These are phyloP conservation scores for Argyra leucocephala DNA, from an alignment of 2,888 invertebrate genomes.

Conservation along the genomic window DNA sequence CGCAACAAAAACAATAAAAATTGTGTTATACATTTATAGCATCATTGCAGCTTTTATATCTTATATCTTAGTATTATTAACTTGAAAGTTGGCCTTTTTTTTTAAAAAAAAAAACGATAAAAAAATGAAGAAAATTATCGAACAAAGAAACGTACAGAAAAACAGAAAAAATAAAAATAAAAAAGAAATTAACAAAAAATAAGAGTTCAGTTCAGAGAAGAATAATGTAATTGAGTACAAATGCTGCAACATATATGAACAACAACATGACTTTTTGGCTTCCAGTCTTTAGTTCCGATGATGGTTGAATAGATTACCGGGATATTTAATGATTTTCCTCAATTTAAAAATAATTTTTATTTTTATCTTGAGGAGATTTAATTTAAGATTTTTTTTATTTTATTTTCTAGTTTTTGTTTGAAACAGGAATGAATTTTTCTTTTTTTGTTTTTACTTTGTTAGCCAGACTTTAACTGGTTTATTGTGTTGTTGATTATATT, in stretches of 20 bases:
- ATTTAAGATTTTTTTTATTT: background rate
- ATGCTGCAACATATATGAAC: too few species aligned
- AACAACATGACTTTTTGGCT: conserved; percentile 12
- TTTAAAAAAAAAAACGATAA: too few species aligned
- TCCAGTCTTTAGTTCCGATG: conserved; percentile 9
- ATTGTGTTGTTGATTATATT: background rate
- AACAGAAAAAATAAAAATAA: too few species aligned
- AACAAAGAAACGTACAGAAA: too few species aligned
- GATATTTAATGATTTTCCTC: background rate
- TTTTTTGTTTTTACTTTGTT: background rate
- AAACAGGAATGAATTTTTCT: background rate
- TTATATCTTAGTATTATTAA: too few species aligned
- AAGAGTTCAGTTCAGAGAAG: background rate
- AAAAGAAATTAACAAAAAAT: too few species aligned
- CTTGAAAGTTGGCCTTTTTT: too few species aligned
- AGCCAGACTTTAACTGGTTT: background rate
- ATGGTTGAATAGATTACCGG: background rate
- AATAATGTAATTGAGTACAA: background rate
- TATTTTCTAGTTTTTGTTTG: background rate
- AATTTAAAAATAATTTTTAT: background rate
- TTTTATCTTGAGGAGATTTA: background rate
- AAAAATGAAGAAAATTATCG: too few species aligned
- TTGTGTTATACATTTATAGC: too few species aligned
- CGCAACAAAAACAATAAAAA: too few species aligned
- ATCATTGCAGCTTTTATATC: too few species aligned